Conservation (phyloP, 2,888 invertebrate genomes). For the Dorcus hopei region DNA sequence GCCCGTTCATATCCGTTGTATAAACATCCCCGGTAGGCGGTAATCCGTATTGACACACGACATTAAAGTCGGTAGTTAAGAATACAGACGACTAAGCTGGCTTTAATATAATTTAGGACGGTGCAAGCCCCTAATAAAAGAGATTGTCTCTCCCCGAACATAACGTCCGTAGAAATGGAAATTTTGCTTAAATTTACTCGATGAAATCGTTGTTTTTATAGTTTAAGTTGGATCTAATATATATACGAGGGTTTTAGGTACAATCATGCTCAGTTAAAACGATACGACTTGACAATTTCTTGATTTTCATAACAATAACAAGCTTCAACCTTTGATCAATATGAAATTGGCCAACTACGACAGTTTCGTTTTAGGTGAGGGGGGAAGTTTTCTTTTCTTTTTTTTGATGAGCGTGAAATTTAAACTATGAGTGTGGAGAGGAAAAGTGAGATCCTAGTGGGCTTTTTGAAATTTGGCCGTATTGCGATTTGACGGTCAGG, state of each 20-base stretch:
- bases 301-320: too few relatives aligned
- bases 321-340: too few relatives aligned
- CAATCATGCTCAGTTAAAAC: too few relatives aligned
- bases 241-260: conserved; percentile 3
- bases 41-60: conserved; percentile 12
- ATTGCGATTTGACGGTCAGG: conserved; percentile 10
- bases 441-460: conserved; percentile 6
- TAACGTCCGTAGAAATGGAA: conserved; percentile 14
- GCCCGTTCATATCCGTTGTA: background rate
- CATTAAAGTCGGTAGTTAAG: conserved; percentile 1
- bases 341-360: too few relatives aligned
- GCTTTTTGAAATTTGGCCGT: conserved; percentile 20
- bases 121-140: conserved; percentile 5
- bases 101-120: conserved; percentile 9
- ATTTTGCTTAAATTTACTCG: conserved; percentile 15
- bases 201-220: conserved; percentile 18
- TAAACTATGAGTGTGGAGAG: background rate
- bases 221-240: conserved; percentile 10
- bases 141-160: background rate
- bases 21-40: conserved; percentile 5
- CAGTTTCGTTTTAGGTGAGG: too few relatives aligned
- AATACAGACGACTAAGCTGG: background rate
- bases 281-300: too few relatives aligned
- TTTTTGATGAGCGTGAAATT: too few relatives aligned
- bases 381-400: too few relatives aligned